These are phyloP conservation scores for Epinephelus malabaricus DNA, from an alignment of 2,797 vertebrate species.

Conservation along the genomic window DNA sequence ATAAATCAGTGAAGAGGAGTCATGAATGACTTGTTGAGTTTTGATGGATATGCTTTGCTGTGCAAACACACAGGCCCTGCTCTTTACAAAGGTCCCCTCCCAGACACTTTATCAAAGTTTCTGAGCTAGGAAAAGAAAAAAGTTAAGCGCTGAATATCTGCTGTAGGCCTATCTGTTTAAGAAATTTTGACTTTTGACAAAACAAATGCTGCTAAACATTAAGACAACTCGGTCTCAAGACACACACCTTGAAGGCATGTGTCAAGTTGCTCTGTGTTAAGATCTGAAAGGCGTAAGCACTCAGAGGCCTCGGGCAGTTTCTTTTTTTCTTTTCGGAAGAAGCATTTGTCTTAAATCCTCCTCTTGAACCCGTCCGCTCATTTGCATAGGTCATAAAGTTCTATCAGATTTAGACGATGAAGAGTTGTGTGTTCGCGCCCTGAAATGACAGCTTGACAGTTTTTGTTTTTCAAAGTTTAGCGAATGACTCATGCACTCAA, in stretches of 20 bases:
- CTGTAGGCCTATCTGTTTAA: neutral
- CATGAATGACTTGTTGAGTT: neutral
- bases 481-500: slow-evolving; percentile 32
- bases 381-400: slow-evolving; percentile 37
- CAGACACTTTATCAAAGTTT: neutral
- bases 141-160: neutral
- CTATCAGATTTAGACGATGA: slow-evolving; percentile 27
- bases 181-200: neutral
- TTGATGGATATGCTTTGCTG: neutral
- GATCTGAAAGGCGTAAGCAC: slow-evolving; percentile 26
- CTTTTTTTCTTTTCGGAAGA: neutral
- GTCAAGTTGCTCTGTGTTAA: slow-evolving; percentile 26
- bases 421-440: slow-evolving; percentile 3
- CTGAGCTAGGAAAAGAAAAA: neutral
- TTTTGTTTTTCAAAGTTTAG: slow-evolving; percentile 15
- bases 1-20: neutral
- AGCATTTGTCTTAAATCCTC: slow-evolving; percentile 8
- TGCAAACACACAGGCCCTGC: neutral
- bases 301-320: slow-evolving; percentile 1
- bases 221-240: slow-evolving; percentile 2
- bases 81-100: neutral
- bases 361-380: slow-evolving; percentile 13
- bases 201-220: neutral
- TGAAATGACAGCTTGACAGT: slow-evolving; percentile 37
- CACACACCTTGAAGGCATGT: neutral